Evolutionary conservation across 1,140 invertebrate species (phyloP), one percentile per base, ranked within the genome.

Genomic region (Triops longicaudatus): DNA sequence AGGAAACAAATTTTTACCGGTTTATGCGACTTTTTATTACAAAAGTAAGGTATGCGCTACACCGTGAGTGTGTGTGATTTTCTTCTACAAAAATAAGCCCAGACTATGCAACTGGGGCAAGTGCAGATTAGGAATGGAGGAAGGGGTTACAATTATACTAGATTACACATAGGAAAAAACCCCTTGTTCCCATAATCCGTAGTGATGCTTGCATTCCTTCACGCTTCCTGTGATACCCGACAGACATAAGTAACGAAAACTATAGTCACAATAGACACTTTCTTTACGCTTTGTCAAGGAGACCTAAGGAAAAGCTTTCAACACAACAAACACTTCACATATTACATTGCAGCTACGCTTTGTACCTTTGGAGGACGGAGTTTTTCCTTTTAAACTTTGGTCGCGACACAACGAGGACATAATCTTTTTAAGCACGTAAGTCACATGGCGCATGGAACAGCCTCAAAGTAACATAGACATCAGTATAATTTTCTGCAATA

Each of bases 81-180:
- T 63, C 31, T 63, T 63, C 50, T 63, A 63, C 17, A 63, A 63
- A 63, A 63, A 63, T 63, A 63, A 63, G 14, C 14, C 50, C 50
- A 63, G 17, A 11, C 12, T 63, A 63, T 63, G 50, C 50, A 63
- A 63, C 50, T 63, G 22, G 50, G n/a, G 50, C 50, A 63, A 14
- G 50, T 63, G 50, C 50, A n/a, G 50, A 63, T 63, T 63, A 63
- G 50, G 50, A 22, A 63, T 63, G 50, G 50, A 63, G 50, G 22
- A 63, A 9, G 50, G 50, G 50, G 50, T 63, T 63, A 63, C 50
- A 63, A 63, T 63, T 63, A 63, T 22, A 63, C 14, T 22, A 63
- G 50, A 17, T 63, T 63, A 63, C 7, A 63, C 14, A 22, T 17
- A 63, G 50, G 50, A 63, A 63, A 37, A 37, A 63, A 63, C 9